Evolutionary conservation across 2,113 vertebrate genomes (phyloP), one percentile per base, ranked within the genome.

Genomic region (Colinus virginianus): DNA sequence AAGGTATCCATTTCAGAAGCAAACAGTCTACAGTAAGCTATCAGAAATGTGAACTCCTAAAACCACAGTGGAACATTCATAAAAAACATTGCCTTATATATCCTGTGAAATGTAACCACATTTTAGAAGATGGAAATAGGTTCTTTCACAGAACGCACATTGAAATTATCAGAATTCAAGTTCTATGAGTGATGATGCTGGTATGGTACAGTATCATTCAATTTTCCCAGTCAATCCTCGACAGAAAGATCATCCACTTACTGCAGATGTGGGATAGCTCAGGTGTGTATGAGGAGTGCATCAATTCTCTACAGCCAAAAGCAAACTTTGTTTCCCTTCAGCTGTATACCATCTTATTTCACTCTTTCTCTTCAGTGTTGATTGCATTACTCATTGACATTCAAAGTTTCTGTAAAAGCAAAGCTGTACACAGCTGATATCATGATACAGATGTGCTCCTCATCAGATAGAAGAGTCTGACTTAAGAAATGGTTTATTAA

Each of bases 401-500:
- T 90, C 90, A 88, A 92, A 81, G 43, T 88, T 68, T 82, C 88
- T 85, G 81, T 34, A 78, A 38, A 23, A 71, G 6, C 66, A 87
- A 26, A n/a, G 32, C 21, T 34, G 19, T 14, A 30, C 14, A 21
- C 20, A 70, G 72, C 40, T 55, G 28, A 1, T 9, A 30, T 11
- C 30, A 48, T 4, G 13, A 14, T 11, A 26, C 1, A 43, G 42
- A 30, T 19, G 22, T 1, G 36, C 32, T 26, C 48, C 25, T 55
- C 25, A 34, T 28, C 56, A 38, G 10, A 49, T 38, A 23, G n/a
- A 49, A 19, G 25, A 69, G 67, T 12, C 90, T 55, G 15, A 53
- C 51, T 92, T 84, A 63, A 63, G 38, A 13, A 25, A 90, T 93
- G 82, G 71, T 83, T 90, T 92, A 78, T 92, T 78, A 95, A 93